Evolutionary conservation across 1,140 invertebrate species (phyloP).

Genomic region (Bombus consobrinus): DNA sequence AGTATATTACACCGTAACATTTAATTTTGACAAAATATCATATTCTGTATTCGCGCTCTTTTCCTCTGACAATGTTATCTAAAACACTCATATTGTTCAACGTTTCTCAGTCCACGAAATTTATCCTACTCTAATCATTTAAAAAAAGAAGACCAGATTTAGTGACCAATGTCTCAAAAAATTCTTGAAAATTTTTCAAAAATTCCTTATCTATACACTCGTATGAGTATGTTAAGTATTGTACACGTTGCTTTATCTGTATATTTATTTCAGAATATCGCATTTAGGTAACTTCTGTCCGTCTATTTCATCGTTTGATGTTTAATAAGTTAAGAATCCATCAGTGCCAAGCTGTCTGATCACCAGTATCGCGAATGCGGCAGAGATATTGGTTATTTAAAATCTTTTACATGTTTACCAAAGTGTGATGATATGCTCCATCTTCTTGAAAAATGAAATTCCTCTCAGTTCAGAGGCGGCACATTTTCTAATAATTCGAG

Average conservation of each 20-base stretch:
- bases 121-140: too few species aligned
- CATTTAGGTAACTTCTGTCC: neutral
- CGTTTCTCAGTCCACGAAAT: too few species aligned
- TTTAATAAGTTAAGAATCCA: neutral
- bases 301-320: neutral
- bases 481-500: neutral
- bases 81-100: too few species aligned
- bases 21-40: too few species aligned
- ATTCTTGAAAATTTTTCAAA: too few species aligned
- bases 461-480: neutral
- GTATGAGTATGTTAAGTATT: too few species aligned
- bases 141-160: too few species aligned
- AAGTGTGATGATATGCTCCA: neutral
- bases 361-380: neutral
- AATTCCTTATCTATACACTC: neutral
- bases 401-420: neutral
- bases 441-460: neutral
- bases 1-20: too few species aligned
- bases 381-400: neutral
- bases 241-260: neutral
- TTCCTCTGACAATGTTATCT: too few species aligned
- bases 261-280: neutral
- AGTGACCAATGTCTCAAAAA: too few species aligned
- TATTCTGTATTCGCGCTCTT: too few species aligned
- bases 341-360: neutral